These are phyloP conservation scores for Lasioglossum figueresi DNA, from an alignment of 2,888 invertebrate species.

Conservation along the genomic window DNA sequence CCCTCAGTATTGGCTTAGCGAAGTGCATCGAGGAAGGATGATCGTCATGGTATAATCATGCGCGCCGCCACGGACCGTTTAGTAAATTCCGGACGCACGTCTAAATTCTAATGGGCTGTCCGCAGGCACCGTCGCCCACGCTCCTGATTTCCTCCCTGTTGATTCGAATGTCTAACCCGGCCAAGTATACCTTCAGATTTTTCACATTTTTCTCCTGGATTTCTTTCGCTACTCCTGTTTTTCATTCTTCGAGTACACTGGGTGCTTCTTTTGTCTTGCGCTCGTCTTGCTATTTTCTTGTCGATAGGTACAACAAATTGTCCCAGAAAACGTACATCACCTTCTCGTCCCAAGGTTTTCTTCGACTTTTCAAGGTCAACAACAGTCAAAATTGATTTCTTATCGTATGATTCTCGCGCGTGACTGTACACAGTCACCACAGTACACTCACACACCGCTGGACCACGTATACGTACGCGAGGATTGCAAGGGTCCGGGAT, in stretches of 20 bases:
- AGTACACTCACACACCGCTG: too few relatives aligned
- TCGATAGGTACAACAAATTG: not conserved
- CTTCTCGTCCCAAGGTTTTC: too few relatives aligned
- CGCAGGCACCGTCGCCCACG: not conserved
- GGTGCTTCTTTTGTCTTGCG: not conserved
- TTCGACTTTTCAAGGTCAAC: too few relatives aligned
- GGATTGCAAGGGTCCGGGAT: too few relatives aligned
- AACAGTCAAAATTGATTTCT: too few relatives aligned
- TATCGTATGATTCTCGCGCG: too few relatives aligned
- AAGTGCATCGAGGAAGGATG: slow-evolving; percentile 35
- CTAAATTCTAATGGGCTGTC: slow-evolving; percentile 23
- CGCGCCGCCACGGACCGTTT: slow-evolving; percentile 7
- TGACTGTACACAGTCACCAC: too few relatives aligned
- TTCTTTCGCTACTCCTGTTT: not conserved
- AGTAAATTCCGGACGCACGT: slow-evolving; percentile 28
- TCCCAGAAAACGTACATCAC: too few relatives aligned
- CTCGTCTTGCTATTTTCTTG: not conserved
- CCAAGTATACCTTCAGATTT: not conserved
- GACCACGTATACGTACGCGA: too few relatives aligned
- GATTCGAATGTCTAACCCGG: not conserved
- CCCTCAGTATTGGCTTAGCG: slow-evolving; percentile 27
- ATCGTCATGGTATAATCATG: slow-evolving; percentile 6
- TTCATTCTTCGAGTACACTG: not conserved
- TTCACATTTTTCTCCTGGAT: not conserved
- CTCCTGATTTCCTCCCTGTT: not conserved